phyloP scores from a whole-genome alignment of 2,113 vertebrate genomes.

The Limanda limanda region DNA sequence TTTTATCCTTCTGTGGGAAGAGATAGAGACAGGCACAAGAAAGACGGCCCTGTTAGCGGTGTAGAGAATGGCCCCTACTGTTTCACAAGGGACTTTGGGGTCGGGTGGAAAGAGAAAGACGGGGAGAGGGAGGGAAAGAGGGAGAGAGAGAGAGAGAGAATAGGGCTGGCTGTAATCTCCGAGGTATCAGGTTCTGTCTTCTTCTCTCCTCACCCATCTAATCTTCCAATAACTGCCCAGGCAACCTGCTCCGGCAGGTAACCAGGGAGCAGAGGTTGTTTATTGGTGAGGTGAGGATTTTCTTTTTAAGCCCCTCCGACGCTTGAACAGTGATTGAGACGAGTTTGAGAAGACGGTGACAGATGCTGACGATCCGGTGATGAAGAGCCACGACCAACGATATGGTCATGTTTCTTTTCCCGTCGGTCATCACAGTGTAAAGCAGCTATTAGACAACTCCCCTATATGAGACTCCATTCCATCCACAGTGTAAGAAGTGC shows the following conservation, averaged over 20 bases:
- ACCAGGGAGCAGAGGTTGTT: conserved; percentile 76
- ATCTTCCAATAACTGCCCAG: conserved; percentile 52
- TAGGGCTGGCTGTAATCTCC: conserved; percentile 65
- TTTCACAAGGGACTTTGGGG: conserved; percentile 64
- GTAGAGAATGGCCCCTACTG: conserved; percentile 79
- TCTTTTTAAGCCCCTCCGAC: background rate
- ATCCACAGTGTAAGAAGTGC: too few relatives aligned
- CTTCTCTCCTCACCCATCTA: conserved; percentile 51
- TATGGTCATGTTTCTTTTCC: background rate
- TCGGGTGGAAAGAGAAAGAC: conserved; percentile 37
- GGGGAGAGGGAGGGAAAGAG: background rate
- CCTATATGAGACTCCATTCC: too few relatives aligned
- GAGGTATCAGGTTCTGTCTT: conserved; percentile 72
- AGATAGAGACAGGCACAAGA: conserved; percentile 73
- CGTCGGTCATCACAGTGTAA: too few relatives aligned
- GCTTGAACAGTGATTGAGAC: too few relatives aligned
- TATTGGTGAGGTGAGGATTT: conserved; percentile 62
- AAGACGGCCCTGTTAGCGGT: conserved; percentile 79
- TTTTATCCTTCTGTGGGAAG: conserved; percentile 62
- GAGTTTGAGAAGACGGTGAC: too few relatives aligned
- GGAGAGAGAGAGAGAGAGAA: conserved; percentile 17
- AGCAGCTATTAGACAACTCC: too few relatives aligned
- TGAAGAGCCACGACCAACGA: background rate
- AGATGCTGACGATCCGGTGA: too few relatives aligned
- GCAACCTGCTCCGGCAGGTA: conserved; percentile 74